Evolutionary conservation across 2,797 vertebrate genomes (phyloP), one percentile per base, ranked within the genome.

Genomic region (Molothrus aeneus): DNA sequence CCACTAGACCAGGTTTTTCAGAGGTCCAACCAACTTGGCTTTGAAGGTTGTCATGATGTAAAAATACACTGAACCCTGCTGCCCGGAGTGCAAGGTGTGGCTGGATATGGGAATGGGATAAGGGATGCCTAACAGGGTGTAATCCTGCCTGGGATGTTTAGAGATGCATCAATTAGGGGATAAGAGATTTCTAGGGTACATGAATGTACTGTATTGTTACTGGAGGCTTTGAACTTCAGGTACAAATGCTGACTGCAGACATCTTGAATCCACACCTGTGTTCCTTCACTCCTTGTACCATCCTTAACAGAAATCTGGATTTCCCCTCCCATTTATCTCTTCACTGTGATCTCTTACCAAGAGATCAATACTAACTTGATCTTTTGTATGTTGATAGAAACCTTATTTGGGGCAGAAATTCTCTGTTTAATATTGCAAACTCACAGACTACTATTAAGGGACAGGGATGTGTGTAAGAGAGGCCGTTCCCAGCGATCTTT

Each of bases 1-100:
- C 11, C 16, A 17, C 34, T 13, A 3, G 9, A 2, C 7, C 10
- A n/a, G 22, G 16, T 25, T 84, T 17, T 31, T 48, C 60, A 36
- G 21, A 48, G 5, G 9, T 31, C 12, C 1, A 3, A 0, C 4
- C 47, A 79, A 2, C 4, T 11, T 42, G 53, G 13, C 11, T 13
- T 48, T 72, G 73, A 24, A 29, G 4, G 3, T 11, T 80, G 28
- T 8, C 7, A 13, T 7, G 20, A 32, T 82, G 31, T 71, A n/a
- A 40, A 92, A 66, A 15, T 14, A 4, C 0, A 0, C 34, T 50
- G 57, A 75, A 13, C 4, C 6, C 26, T 72, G 7, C 48, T 45
- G 26, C 31, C 17, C 8, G 31, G 83, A 50, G 36, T 32, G 22
- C 36, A 57, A 43, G 21, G 34, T 22, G 57, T 65, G 84, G 13